Evolutionary conservation across 1,140 invertebrate genomes (phyloP).

Genomic region (Drosophila mauritiana): DNA sequence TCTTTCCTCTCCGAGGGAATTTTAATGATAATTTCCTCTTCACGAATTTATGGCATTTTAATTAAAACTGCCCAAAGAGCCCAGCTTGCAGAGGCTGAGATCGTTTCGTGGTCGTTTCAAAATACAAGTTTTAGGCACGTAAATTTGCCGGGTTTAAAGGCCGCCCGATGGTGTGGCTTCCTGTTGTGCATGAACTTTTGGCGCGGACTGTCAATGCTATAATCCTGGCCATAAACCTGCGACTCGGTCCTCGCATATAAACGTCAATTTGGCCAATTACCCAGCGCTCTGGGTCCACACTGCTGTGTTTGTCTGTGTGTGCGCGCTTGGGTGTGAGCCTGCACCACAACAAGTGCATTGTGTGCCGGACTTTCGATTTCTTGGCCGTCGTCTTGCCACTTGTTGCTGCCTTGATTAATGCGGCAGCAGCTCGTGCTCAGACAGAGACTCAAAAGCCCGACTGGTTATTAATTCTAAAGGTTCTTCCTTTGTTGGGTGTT

Average conservation of each 20-base stretch:
- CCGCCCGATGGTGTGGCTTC: slow-evolving; percentile 45
- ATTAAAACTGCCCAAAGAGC: slow-evolving; percentile 70
- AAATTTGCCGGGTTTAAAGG: slow-evolving; percentile 61
- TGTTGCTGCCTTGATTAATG: slow-evolving; percentile 69
- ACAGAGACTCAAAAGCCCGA: slow-evolving; percentile 35
- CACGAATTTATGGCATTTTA: slow-evolving; percentile 82
- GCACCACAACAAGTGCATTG: slow-evolving; percentile 63
- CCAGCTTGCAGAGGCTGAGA: slow-evolving; percentile 32
- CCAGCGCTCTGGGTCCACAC: slow-evolving; percentile 31
- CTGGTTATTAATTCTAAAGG: slow-evolving; percentile 56
- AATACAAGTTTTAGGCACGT: slow-evolving; percentile 78
- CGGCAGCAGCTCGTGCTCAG: slow-evolving; percentile 60
- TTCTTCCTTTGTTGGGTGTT: slow-evolving; percentile 36
- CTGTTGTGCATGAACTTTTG: slow-evolving; percentile 70
- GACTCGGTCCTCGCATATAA: slow-evolving; percentile 59
- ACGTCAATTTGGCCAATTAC: slow-evolving; percentile 82
- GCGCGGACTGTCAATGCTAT: slow-evolving; percentile 68
- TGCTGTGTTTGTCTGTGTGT: background rate
- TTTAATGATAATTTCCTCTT: slow-evolving; percentile 80
- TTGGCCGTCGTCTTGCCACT: slow-evolving; percentile 29
- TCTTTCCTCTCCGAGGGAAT: slow-evolving; percentile 42
- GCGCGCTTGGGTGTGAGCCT: slow-evolving; percentile 13
- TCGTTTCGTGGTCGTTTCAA: slow-evolving; percentile 33
- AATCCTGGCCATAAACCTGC: slow-evolving; percentile 68
- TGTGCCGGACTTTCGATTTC: slow-evolving; percentile 73